Evolutionary conservation across 2,797 vertebrate species (phyloP), one percentile per base, ranked within the genome.

Genomic region (Tinamus major): DNA sequence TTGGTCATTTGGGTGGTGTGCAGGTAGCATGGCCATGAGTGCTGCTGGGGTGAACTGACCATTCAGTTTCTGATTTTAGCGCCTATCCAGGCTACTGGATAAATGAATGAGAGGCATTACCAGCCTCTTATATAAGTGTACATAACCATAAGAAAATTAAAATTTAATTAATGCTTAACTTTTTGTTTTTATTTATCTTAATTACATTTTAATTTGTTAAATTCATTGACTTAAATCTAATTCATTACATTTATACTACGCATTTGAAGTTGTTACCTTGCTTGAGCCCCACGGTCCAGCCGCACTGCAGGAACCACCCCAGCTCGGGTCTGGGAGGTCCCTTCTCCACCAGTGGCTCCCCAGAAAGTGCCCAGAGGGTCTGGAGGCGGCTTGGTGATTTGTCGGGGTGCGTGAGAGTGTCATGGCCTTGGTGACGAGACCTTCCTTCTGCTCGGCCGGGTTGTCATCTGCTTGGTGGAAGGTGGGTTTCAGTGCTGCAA

Each of bases 341-440:
- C 46, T 97, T 95, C 96, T 95, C 33, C 74, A 91, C 72, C 72
- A 94, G 89, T 74, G 88, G 88, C 92, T 92, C 87, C 94, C 92
- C 94, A 95, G 59, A 85, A 68, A 83, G 33, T 31, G 2, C 93
- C 96, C 77, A 92, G 94, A 96, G 97, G 93, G 69, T n/a, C 49
- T 79, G 74, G 86, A 87, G 80, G 49, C 69, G 83, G 49, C 49
- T 88, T 82, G 97, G 91, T 97, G 96, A 97, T 97, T 97, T 97
- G 90, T 97, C 95, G 94, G 48, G 48, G 23, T 24, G 48, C 21
- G 12, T 23, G 23, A 49, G 21, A 49, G 48, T 6, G 6, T 23
- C 48, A 8, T 44, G 44, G 44, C 6, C 44, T 19, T 44, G 42
- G 42, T 44, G 42, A 44, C 42, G 15, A 42, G 42, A 41, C 41